A percentile compares a stretch with the other conserved stretches of the same genome.
These are phyloP conservation scores for Mus pahari DNA, from an alignment of 2,113 vertebrate genomes.

Conservation along the genomic window DNA sequence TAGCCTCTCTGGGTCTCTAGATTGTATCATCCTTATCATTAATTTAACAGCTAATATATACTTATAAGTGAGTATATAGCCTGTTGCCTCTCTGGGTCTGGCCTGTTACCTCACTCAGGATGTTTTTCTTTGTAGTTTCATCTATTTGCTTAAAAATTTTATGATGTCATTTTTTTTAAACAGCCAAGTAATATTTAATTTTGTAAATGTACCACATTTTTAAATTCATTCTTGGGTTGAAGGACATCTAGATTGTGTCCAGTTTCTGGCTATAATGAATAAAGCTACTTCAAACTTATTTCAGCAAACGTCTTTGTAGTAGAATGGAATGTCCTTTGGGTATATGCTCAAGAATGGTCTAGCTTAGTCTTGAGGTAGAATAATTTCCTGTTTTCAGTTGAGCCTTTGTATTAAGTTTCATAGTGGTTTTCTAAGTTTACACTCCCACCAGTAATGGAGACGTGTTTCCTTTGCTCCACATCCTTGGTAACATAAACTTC, in stretches of 20 bases:
- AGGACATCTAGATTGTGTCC: background rate
- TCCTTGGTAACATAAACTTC: background rate
- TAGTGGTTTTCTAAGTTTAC: background rate
- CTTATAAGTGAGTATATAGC: too few species aligned
- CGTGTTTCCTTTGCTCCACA: background rate
- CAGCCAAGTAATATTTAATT: background rate
- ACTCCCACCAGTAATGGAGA: background rate
- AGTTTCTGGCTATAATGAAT: background rate
- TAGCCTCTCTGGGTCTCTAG: background rate
- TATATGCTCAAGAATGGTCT: background rate
- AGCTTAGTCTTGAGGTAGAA: background rate
- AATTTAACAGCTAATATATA: background rate
- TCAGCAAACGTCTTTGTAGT: background rate
- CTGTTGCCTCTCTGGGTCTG: too few species aligned
- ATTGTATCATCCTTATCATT: background rate
- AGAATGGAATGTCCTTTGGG: background rate
- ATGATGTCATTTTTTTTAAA: background rate
- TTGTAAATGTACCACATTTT: background rate
- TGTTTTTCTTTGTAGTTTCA: background rate
- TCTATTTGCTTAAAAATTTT: background rate
- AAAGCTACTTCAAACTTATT: background rate
- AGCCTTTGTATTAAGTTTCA: background rate
- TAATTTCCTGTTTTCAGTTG: background rate
- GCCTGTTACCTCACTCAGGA: background rate
- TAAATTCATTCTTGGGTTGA: background rate